These are phyloP conservation scores for Argyra leucocephala DNA, from an alignment of 2,888 invertebrate genomes.

Conservation along the genomic window DNA sequence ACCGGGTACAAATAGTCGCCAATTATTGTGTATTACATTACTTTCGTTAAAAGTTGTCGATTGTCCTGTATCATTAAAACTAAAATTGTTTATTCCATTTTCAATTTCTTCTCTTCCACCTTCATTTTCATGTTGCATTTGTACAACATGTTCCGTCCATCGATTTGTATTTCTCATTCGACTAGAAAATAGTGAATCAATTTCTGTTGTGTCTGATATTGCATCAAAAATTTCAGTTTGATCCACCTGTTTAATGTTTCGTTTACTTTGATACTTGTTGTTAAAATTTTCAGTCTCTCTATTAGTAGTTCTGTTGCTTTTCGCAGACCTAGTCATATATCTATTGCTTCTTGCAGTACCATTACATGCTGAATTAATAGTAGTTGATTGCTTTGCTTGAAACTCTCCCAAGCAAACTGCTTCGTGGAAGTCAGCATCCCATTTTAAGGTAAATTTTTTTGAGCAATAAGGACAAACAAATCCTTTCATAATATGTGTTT, in stretches of 20 bases:
- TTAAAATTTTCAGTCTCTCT: background rate
- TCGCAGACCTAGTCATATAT: slow-evolving; percentile 7
- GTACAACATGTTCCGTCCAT: background rate
- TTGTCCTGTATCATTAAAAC: background rate
- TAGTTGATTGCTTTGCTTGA: background rate
- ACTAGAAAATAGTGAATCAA: background rate
- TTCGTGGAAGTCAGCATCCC: slow-evolving; percentile 19
- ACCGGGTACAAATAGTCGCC: no score
- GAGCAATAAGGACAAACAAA: slow-evolving; percentile 16
- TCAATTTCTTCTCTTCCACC: no score
- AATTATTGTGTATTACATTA: background rate
- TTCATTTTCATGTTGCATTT: background rate
- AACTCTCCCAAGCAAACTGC: slow-evolving; percentile 18
- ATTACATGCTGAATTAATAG: background rate
- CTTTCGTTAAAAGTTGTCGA: background rate
- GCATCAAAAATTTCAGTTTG: background rate
- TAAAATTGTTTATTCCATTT: background rate
- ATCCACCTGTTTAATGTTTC: no score
- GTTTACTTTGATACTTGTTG: background rate
- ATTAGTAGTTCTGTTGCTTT: background rate
- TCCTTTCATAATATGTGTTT: slow-evolving; percentile 12
- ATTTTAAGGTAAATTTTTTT: slow-evolving; percentile 13
- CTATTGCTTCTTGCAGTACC: background rate
- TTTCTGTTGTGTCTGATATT: background rate
- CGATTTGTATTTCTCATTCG: background rate